Evolutionary conservation across 2,888 invertebrate genomes (phyloP), one percentile per base, ranked within the genome.

Genomic region (Cataglyphis rosenhaueri): DNA sequence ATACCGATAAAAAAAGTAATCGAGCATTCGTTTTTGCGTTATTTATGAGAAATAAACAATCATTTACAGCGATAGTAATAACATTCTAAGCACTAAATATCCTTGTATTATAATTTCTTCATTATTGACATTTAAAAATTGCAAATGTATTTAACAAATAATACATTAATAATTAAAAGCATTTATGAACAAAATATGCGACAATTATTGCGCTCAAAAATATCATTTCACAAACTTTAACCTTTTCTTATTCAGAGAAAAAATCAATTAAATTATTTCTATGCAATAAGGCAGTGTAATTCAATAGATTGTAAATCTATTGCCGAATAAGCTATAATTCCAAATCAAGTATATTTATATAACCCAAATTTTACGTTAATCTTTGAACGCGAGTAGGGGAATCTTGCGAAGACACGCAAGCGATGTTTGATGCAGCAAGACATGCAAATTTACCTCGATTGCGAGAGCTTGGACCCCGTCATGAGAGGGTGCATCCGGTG

Each of bases 401-500:
- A 5, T n/a, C 44, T 21, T 52, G 32, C 6, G n/a, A 25, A 29
- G 35, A 18, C 25, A 48, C 21, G 70, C 59, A 25, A 61, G 57
- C 32, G 10, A 44, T 9, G 48, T 73, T 70, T 57, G 61, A 73
- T 59, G 32, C 21, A 79, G 25, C 70, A 66, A 59, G 57, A 65
- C 10, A 44, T 48, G 25, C 35, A 32, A 73, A 64, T 64, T 68
- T 89, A 93, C 93, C 92, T 93, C 92, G 66, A 93, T 91, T 81
- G 90, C 92, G 41, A 93, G 90, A 8, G 93, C 93, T 78, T 88
- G 90, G 61, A 94, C 93, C 38, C 94, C 94, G 66, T 94, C 93
- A 79, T 94, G 95, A 85, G 95, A 93, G 29, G 95, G 94, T 79
- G 95, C 95, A 71, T 96, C 96, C 10, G 96, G 96, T 84, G 94